These are phyloP conservation scores for Scaptomyza reducta DNA, from an alignment of 2,888 invertebrate species.

Conservation along the genomic window DNA sequence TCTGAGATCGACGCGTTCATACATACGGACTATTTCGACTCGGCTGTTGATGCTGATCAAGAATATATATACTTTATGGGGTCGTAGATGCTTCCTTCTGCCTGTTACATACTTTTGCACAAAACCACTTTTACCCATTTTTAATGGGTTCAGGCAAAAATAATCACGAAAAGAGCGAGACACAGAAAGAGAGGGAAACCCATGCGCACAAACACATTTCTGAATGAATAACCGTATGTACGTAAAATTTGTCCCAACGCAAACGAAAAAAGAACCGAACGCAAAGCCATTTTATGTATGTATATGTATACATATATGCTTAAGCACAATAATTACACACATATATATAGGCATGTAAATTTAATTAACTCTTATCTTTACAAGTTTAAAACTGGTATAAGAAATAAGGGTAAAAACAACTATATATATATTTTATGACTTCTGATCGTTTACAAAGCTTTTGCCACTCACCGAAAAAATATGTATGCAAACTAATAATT, in stretches of 20 bases:
- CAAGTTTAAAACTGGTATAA: neutral
- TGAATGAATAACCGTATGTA: neutral
- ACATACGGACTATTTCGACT: no score
- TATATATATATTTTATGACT: neutral
- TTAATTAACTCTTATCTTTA: no score
- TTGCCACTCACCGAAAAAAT: neutral
- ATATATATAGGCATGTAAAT: no score
- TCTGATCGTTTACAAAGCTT: neutral
- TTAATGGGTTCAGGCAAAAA: no score
- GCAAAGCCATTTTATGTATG: neutral
- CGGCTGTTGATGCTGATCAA: no score
- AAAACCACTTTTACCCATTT: no score
- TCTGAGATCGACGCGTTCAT: no score
- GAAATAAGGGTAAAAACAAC: neutral
- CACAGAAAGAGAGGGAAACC: neutral
- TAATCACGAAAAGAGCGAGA: neutral
- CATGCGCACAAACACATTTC: conserved; percentile 1
- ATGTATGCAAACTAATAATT: neutral
- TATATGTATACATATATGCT: neutral
- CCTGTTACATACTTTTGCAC: no score
- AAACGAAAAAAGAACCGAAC: neutral
- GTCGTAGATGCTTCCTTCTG: no score
- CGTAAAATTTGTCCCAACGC: neutral
- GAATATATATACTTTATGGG: no score
- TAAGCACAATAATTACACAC: neutral